Evolutionary conservation across 2,888 invertebrate genomes (phyloP), one percentile per base, ranked within the genome.

Genomic region (Coelinius sp.): DNA sequence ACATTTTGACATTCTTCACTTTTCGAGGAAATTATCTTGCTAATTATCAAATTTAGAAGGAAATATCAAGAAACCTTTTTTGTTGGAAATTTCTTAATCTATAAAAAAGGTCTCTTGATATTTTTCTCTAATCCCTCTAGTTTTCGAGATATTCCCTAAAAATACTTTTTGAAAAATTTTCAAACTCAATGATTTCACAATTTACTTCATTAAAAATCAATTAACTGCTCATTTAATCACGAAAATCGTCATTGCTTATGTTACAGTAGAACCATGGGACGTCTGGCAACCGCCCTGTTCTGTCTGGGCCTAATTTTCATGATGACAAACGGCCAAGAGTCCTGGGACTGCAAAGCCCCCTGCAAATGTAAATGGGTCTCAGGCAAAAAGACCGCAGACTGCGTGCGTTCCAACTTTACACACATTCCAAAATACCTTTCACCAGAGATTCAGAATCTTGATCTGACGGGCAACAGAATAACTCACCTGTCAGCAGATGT

Each of bases 341-440:
- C 92, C 86, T 90, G 90, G 67, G 89, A 89, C 31, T 94, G 94
- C 86, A 91, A 92, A 8, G 85, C 89, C 76, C 89, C 89, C 70
- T 97, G 97, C 89, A 92, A 92, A 82, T 97, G 97, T 86, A 92
- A 93, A 76, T 97, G 97, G 96, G 92, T 92, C 27, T 93, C 93
- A 73, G 96, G 96, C 5, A 95, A 93, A 86, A 95, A 94, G 85
- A 92, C 93, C 22, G 96, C 95, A 1, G 94, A 95, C 79, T 97
- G 97, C 86, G 91, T 91, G 38, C 89, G 90, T 69, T 90, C 91
- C 44, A 89, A 90, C n/a, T 89, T 95, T 35, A 90, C 89, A 59
- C 89, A 91, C 31, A 92, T 97, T 77, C 97, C 97, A 0, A 89
- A 89, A 74, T 91, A 91, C 67, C 89, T 97, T 38, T 94, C 94